Conservation (phyloP, 2,888 invertebrate species). For the Pachydiplax longipennis region DNA sequence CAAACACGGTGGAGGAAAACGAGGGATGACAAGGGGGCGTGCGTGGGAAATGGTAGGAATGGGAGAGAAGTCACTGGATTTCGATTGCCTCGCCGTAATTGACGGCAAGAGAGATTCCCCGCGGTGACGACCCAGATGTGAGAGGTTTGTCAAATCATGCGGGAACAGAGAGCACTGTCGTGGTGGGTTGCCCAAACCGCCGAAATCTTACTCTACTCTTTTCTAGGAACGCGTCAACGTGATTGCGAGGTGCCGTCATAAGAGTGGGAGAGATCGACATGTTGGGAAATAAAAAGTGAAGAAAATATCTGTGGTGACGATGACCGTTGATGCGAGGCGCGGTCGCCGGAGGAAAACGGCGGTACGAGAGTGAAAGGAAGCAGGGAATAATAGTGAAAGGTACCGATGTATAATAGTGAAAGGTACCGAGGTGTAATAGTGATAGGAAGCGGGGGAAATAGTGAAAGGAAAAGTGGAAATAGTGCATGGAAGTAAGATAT, state of each 20-base stretch:
- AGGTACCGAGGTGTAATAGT: too few species aligned
- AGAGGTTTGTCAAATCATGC: constrained; percentile 35
- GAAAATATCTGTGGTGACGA: too few species aligned
- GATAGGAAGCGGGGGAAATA: too few species aligned
- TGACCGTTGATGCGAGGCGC: not conserved
- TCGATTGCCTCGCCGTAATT: constrained; percentile 31
- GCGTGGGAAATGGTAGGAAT: not conserved
- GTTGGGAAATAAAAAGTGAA: too few species aligned
- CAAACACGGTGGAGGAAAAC: not conserved
- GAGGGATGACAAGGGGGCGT: not conserved
- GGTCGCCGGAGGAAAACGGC: not conserved
- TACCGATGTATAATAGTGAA: too few species aligned
- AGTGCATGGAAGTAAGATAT: too few species aligned
- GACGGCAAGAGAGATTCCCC: constrained; percentile 10
- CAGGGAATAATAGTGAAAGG: too few species aligned
- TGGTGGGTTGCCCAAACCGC: not conserved
- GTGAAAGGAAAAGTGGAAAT: too few species aligned
- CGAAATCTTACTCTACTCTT: not conserved
- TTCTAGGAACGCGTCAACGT: not conserved
- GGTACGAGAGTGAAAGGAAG: not conserved
- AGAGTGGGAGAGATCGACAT: not conserved
- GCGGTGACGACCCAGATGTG: constrained; percentile 29
- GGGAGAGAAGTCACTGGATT: constrained; percentile 2
- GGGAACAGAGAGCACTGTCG: not conserved
- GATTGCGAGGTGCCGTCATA: not conserved